Base-by-base conservation (phyloP, 2,113 vertebrate genomes). In the Cebidichthys violaceus region DNA sequence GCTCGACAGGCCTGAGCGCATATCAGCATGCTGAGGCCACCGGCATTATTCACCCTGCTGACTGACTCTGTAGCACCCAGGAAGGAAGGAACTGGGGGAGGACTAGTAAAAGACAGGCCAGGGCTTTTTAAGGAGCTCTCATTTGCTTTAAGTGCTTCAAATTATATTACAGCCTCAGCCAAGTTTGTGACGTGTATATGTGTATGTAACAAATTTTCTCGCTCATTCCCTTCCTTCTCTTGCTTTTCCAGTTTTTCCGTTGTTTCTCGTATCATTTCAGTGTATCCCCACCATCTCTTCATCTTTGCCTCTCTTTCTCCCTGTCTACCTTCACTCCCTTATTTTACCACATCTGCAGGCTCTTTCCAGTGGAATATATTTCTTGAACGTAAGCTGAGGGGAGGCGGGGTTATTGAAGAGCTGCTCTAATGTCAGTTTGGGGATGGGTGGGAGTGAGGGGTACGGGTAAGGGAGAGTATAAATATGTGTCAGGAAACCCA, bases 1-100 rank as follows among this genome's bases (percentile, higher is more conserved):
- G 79, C 61, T 79, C 35, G 75, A 92, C 91, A 92, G 92, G 93
- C 90, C 91, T 22, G 43, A 89, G 91, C 90, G 72, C 61, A 93
- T 93, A 84, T 88, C 77, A 90, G 88, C 85, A 89, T 77, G 88
- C 88, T 52, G 82, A 80, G 72, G 76, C 88, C 83, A 76, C 78
- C 18, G 79, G 72, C 75, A 18, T 24, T 61, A 50, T 81, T 77
- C 83, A 50, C 50, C 65, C 73, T n/a, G 43, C 86, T 70, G 66
- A 35, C 77, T 77, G 83, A 59, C 81, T 77, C 43, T 47, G 55
- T 3, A 70, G 85, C 83, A 70, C 73, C 84, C 82, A 80, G 79
- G 89, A 86, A 89, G 79, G 82, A 89, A 86, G 71, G 70, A 71
- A 81, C 66, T 3, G 27, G 24, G 68, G 74, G 29, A 50, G 33